phyloP scores from a whole-genome alignment of 2,113 vertebrate species.

The Hippocampus comes region DNA sequence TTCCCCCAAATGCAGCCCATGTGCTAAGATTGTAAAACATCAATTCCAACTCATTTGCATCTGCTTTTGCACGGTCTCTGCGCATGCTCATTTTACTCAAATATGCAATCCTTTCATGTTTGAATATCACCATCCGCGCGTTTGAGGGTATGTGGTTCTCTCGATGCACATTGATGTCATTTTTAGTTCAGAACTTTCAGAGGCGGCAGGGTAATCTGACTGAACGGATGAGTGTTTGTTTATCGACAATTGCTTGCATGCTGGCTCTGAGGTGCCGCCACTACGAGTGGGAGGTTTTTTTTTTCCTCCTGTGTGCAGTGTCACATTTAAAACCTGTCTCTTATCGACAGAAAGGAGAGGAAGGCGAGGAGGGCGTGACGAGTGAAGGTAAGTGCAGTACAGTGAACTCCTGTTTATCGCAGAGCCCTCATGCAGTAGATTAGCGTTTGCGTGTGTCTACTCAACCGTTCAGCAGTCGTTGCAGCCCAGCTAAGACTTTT shows the following conservation, averaged over 20 bases:
- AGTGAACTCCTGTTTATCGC: background rate
- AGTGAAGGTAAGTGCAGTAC: conserved; percentile 83
- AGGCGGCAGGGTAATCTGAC: background rate
- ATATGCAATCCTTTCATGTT: background rate
- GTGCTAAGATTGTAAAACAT: background rate
- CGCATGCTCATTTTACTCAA: conserved; percentile 43
- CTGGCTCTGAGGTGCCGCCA: background rate
- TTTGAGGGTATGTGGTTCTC: background rate
- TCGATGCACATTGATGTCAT: background rate
- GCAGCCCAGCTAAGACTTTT: too few species aligned
- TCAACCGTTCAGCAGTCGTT: too few species aligned
- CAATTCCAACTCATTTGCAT: background rate
- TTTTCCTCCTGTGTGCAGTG: background rate
- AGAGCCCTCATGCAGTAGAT: background rate
- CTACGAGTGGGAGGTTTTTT: background rate
- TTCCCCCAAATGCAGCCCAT: background rate
- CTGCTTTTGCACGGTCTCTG: conserved; percentile 3
- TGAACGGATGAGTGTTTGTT: background rate
- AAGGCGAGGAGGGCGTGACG: conserved; percentile 92
- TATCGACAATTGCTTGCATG: background rate
- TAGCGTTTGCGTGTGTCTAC: too few species aligned
- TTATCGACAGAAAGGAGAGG: conserved; percentile 83
- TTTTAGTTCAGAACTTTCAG: conserved; percentile 2
- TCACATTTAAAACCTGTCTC: conserved; percentile 1
- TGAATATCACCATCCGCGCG: background rate